Percentiles rank a stretch among this genome's conserved stretches.
These are phyloP conservation scores for Parnassius mnemosyne DNA, from an alignment of 2,888 invertebrate species.

Conservation along the genomic window DNA sequence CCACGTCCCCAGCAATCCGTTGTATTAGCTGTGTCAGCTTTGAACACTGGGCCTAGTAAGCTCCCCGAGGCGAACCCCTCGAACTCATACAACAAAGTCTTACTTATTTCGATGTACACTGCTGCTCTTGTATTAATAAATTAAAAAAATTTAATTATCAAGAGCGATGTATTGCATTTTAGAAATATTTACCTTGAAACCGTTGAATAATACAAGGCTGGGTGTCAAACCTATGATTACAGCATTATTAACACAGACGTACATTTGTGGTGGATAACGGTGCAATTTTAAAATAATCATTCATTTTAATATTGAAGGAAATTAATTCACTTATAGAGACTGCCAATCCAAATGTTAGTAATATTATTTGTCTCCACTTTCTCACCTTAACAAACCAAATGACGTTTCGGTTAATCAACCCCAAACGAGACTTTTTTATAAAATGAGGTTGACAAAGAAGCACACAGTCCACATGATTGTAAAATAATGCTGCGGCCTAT, in stretches of 20 bases:
- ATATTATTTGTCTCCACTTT: conserved; percentile 1
- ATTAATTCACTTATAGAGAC: background rate
- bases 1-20: conserved; percentile 63
- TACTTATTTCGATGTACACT: conserved; percentile 36
- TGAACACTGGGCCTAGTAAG: conserved; percentile 46
- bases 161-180: conserved; percentile 38
- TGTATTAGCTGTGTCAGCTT: conserved; percentile 62
- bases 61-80: conserved; percentile 38
- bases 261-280: conserved; percentile 64
- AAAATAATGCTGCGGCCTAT: no score
- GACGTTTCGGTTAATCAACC: conserved; percentile 5
- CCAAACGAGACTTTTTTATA: background rate
- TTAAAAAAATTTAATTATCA: conserved; percentile 7
- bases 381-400: conserved; percentile 3
- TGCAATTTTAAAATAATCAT: conserved; percentile 31
- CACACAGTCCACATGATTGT: no score
- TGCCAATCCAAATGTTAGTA: conserved; percentile 1
- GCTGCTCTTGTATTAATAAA: conserved; percentile 24
- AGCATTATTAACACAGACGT: conserved; percentile 64
- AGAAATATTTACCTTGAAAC: conserved; percentile 1
- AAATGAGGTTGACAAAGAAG: no score
- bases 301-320: conserved; percentile 22
- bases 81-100: conserved; percentile 11
- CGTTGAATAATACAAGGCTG: conserved; percentile 37
- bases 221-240: conserved; percentile 77